Conservation (phyloP, 2,797 vertebrate species). For the Phrynocephalus guinanensis region DNA sequence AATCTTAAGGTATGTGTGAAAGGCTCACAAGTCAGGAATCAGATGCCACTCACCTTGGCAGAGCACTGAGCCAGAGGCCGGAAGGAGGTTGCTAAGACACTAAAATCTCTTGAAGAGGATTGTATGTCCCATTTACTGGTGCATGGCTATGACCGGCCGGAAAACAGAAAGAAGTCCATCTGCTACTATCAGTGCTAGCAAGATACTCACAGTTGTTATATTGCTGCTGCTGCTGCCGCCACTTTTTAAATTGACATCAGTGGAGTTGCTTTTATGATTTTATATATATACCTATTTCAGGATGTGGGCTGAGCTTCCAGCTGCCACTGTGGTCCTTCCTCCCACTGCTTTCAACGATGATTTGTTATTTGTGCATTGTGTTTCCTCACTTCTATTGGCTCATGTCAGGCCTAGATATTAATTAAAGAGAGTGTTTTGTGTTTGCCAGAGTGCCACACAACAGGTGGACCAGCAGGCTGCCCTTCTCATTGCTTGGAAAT, state of each 20-base stretch:
- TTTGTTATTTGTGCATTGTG: neutral
- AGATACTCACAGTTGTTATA: neutral
- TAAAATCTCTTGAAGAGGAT: neutral
- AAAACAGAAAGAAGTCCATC: neutral
- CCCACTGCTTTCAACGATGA: slow-evolving; percentile 16
- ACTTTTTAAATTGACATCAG: neutral
- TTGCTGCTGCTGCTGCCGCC: no score
- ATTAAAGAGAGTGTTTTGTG: slow-evolving; percentile 57
- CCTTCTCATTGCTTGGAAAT: slow-evolving; percentile 7
- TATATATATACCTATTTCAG: slow-evolving; percentile 28
- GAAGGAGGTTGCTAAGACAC: neutral
- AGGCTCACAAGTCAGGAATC: neutral
- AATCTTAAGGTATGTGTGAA: neutral
- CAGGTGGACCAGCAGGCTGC: slow-evolving; percentile 8
- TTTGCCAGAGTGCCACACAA: slow-evolving; percentile 34
- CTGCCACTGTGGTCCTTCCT: neutral
- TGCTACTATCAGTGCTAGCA: neutral
- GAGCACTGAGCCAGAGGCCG: neutral
- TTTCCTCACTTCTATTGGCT: slow-evolving; percentile 61
- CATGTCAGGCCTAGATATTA: slow-evolving; percentile 40
- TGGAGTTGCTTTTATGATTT: slow-evolving; percentile 10
- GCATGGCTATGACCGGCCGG: neutral
- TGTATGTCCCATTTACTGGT: neutral
- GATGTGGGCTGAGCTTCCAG: slow-evolving; percentile 28
- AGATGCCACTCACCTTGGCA: neutral